These are phyloP conservation scores for Dipodomys stephensi DNA, from an alignment of 2,113 vertebrate genomes.

Conservation along the genomic window DNA sequence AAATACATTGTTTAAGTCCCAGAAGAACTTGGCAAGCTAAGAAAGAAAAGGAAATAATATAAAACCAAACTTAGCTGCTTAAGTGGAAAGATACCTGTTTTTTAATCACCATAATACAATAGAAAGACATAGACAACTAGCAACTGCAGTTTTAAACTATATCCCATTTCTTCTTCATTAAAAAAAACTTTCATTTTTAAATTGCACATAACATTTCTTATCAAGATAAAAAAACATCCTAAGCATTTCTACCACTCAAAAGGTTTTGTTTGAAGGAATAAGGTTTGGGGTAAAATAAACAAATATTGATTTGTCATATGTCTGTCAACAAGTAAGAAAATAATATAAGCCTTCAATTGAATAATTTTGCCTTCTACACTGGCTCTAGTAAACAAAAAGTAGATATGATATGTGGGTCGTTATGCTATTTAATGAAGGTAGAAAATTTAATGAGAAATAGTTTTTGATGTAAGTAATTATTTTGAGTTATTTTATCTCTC, in stretches of 20 bases:
- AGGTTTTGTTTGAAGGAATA: slow-evolving; percentile 45
- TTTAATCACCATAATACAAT: not conserved
- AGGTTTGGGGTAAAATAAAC: not conserved
- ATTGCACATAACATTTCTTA: not conserved
- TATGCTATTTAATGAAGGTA: slow-evolving; percentile 1
- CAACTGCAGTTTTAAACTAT: not conserved
- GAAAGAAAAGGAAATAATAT: not conserved
- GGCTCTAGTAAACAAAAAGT: not conserved
- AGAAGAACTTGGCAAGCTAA: not conserved
- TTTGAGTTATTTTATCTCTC: slow-evolving; percentile 31
- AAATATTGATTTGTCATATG: slow-evolving; percentile 47
- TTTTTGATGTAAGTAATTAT: slow-evolving; percentile 28
- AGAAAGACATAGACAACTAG: not conserved
- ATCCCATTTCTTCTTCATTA: slow-evolving; percentile 28
- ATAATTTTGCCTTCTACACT: not conserved
- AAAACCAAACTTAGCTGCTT: not conserved
- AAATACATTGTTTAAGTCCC: slow-evolving; percentile 39
- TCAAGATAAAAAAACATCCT: not conserved
- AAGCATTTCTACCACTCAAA: not conserved
- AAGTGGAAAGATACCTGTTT: slow-evolving; percentile 9
- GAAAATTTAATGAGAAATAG: not conserved
- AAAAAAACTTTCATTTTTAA: slow-evolving; percentile 28
- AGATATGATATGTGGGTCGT: not conserved
- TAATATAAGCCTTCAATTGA: not conserved
- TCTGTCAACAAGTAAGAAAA: slow-evolving; percentile 12